These are phyloP conservation scores for Ferrisia virgata DNA, from an alignment of 2,888 invertebrate genomes.

Conservation along the genomic window DNA sequence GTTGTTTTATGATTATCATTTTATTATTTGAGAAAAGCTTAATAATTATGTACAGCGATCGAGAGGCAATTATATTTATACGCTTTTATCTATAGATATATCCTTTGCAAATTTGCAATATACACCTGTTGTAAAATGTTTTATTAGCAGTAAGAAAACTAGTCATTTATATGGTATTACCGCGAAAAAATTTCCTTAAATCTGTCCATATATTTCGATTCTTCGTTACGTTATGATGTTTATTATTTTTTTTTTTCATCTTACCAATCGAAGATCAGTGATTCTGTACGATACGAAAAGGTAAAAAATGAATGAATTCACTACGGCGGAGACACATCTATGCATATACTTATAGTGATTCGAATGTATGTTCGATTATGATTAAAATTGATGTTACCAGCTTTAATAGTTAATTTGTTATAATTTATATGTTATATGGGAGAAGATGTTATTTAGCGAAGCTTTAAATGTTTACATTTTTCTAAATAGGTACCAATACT, in stretches of 20 bases:
- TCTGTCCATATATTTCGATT: neutral
- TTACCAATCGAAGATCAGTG: neutral
- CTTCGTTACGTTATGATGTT: neutral
- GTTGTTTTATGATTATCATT: neutral
- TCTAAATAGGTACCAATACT: neutral
- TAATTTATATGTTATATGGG: neutral
- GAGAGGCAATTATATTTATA: neutral
- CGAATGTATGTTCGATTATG: neutral
- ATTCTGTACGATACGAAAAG: neutral
- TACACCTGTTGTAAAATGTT: neutral
- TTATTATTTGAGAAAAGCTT: neutral
- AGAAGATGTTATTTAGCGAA: neutral
- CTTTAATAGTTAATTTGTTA: neutral
- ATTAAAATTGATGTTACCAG: constrained; percentile 21
- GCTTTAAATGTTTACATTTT: neutral
- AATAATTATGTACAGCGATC: neutral
- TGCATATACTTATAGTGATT: neutral
- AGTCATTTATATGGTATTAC: constrained; percentile 30
- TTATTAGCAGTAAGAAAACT: neutral
- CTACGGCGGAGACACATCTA: neutral
- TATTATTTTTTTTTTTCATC: neutral
- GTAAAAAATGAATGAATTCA: neutral
- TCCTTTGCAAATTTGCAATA: neutral
- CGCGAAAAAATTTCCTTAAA: neutral
- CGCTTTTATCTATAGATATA: neutral